These are phyloP conservation scores for Azorinus chamasolen DNA, from an alignment of 2,888 invertebrate species.

Conservation along the genomic window DNA sequence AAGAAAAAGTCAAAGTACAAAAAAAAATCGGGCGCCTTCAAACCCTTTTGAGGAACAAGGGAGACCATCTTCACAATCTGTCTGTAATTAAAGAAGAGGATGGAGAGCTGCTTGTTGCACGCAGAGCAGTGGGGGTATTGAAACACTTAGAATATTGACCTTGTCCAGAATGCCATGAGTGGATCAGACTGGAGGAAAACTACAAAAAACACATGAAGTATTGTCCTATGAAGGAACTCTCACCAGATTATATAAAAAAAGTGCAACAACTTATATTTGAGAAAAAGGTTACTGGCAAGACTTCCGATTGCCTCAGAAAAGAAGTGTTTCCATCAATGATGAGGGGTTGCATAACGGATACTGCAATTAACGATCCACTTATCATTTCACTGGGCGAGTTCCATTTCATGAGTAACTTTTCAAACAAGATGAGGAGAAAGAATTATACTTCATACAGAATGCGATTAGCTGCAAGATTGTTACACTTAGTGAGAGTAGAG, in stretches of 20 bases:
- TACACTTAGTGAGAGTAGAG: conserved; percentile 12
- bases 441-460: conserved; percentile 13
- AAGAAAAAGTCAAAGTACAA: conserved; percentile 3
- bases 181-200: conserved; percentile 34
- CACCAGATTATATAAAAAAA: neutral
- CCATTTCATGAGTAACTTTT: conserved; percentile 21
- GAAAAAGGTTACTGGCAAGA: conserved; percentile 6
- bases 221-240: conserved; percentile 16
- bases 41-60: conserved; percentile 29
- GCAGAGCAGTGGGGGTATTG: conserved; percentile 24
- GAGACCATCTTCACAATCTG: conserved; percentile 31
- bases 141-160: conserved; percentile 29
- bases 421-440: conserved; percentile 20
- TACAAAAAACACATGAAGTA: conserved; percentile 16
- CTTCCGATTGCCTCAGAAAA: conserved; percentile 13
- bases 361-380: conserved; percentile 24
- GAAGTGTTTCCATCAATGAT: conserved; percentile 41
- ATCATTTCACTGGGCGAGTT: conserved; percentile 27
- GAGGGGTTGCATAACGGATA: conserved; percentile 13
- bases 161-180: conserved; percentile 44
- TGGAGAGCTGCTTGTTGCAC: conserved; percentile 27
- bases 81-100: conserved; percentile 17
- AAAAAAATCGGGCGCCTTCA: conserved; percentile 9
- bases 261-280: conserved; percentile 19
- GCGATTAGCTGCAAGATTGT: conserved; percentile 13